Evolutionary conservation across 2,888 invertebrate species (phyloP).

Genomic region (Rugalucina vietnamica): DNA sequence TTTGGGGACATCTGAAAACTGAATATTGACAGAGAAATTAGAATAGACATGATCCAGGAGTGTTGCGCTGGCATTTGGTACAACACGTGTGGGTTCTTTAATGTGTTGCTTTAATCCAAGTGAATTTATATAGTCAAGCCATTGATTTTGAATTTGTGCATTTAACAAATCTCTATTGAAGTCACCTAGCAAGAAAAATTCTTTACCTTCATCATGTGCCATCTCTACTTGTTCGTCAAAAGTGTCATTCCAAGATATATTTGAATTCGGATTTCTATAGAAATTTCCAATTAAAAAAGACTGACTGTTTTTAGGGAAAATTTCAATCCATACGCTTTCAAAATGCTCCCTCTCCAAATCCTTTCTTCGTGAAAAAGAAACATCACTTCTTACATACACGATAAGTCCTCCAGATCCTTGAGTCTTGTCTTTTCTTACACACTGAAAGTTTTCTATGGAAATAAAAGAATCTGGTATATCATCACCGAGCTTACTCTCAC

Average conservation of each 20-base stretch:
- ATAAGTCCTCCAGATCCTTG: neutral
- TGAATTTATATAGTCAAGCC: neutral
- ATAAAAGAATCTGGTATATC: neutral
- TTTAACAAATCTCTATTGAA: neutral
- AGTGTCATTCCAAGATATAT: neutral
- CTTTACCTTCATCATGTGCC: neutral
- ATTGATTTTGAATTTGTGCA: neutral
- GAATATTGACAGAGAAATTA: neutral
- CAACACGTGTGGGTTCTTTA: neutral
- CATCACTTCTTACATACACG: neutral
- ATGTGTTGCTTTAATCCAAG: neutral
- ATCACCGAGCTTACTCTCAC: neutral
- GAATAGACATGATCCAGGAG: neutral
- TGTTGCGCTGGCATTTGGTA: neutral
- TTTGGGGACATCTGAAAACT: neutral
- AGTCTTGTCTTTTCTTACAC: neutral
- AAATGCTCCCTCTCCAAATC: neutral
- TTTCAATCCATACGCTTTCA: no score
- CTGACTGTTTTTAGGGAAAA: no score
- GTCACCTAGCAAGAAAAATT: neutral
- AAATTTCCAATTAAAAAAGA: neutral
- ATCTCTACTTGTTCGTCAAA: neutral
- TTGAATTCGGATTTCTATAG: neutral
- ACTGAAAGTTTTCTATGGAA: neutral
- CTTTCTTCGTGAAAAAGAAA: neutral